A percentile compares a stretch with the other conserved stretches of the same genome.
Evolutionary conservation across 2,888 invertebrate genomes (phyloP).

Genomic region (Campaea margaritaria): DNA sequence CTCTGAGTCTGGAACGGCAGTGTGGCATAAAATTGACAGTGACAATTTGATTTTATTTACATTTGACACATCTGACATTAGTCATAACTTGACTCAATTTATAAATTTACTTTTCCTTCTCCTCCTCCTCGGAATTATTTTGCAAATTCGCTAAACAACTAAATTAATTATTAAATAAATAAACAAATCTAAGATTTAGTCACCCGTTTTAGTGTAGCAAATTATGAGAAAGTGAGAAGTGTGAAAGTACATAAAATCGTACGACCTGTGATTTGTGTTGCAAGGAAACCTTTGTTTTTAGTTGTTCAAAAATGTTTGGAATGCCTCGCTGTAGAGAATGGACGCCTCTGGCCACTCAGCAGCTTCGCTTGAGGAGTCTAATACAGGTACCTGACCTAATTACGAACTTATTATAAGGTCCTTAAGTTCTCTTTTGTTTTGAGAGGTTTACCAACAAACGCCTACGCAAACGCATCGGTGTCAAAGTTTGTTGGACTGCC

Average conservation of each 20-base stretch:
- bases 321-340: constrained; percentile 90
- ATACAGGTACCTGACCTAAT: constrained; percentile 84
- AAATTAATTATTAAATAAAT: too few relatives aligned
- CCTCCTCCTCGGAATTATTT: too few relatives aligned
- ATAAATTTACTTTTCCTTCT: too few relatives aligned
- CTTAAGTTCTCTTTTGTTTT: constrained; percentile 5
- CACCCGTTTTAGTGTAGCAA: too few relatives aligned
- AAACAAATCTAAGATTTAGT: too few relatives aligned
- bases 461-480: constrained; percentile 49
- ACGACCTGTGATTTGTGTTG: not conserved
- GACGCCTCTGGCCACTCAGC: constrained; percentile 93
- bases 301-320: constrained; percentile 77
- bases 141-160: too few relatives aligned
- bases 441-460: constrained; percentile 67
- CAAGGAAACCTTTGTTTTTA: constrained; percentile 41
- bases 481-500: not conserved
- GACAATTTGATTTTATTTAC: too few relatives aligned
- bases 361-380: constrained; percentile 92
- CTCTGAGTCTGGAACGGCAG: too few relatives aligned
- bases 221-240: not conserved
- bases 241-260: not conserved
- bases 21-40: too few relatives aligned
- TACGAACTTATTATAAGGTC: too few relatives aligned
- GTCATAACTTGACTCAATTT: too few relatives aligned
- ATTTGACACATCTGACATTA: too few relatives aligned